Evolutionary conservation across 2,888 invertebrate species (phyloP), one percentile per base, ranked within the genome.

Genomic region (Trachelus troglodyta): DNA sequence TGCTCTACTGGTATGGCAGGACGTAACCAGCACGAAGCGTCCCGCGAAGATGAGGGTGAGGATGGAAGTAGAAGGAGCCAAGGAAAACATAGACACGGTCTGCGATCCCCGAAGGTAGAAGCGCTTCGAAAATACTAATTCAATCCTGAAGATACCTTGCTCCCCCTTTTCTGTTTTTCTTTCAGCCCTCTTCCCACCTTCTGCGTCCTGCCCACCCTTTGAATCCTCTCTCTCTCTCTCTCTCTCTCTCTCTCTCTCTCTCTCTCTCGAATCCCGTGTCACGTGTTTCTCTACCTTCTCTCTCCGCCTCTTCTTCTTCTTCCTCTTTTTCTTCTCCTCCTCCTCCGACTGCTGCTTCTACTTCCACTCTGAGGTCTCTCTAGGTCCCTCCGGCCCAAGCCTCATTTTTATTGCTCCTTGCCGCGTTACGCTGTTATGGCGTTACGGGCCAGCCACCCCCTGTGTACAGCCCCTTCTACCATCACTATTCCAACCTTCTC

Each of bases 111-210:
- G 69, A 77, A 79, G 81, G 81, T 75, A 69, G 77, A 78, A 79
- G 81, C 77, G 79, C 77, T 77, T 77, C 77, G 74, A 80, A 82
- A 81, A 78, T 82, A 81, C 82, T 83, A 83, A 83, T 83, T 82
- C 80, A 82, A 82, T 83, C 76, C 80, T 79, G 77, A 76, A 79
- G 79, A 81, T 80, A 77, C 77, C 78, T 71, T 71, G n/a, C 71
- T 71, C 31, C 34, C 15, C 71, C 33, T 71, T 31, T 71, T 31
- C 9, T 71, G 12, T 34, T 71, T 71, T 71, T 71, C 71, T 34
- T 31, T 34, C 71, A 12, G 4, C 71, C 4, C 71, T 31, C 71
- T 30, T 31, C 33, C 71, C 6, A 6, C 33, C 71, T 6, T 31
- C 15, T 23, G 15, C 30, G 6, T 23, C 71, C 71, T 9, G 11